Conservation (phyloP, 2,888 invertebrate genomes). For the Pollenia angustigena region DNA sequence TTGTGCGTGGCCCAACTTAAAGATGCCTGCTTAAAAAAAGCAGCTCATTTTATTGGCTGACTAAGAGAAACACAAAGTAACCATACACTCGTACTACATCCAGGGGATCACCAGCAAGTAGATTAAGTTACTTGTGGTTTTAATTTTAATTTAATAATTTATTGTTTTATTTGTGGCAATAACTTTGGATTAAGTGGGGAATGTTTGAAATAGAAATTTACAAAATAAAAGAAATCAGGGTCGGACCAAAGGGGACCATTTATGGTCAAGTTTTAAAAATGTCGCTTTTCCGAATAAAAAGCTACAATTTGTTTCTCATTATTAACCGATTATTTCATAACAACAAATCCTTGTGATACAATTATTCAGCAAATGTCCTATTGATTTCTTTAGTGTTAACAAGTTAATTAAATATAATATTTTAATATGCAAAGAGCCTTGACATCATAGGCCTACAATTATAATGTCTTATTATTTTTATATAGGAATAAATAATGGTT, state of each 20-base stretch:
- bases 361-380: too few species aligned
- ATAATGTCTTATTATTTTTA: too few species aligned
- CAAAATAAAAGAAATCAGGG: constrained; percentile 34
- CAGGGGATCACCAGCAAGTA: constrained; percentile 70
- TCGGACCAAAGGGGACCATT: background rate
- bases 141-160: constrained; percentile 74
- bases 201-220: constrained; percentile 29
- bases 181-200: constrained; percentile 53
- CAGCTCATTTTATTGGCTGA: constrained; percentile 57
- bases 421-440: too few species aligned
- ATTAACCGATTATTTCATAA: too few species aligned
- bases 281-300: too few species aligned
- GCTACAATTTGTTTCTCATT: too few species aligned
- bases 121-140: constrained; percentile 82
- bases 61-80: constrained; percentile 60
- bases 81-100: constrained; percentile 19
- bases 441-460: too few species aligned
- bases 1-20: constrained; percentile 43
- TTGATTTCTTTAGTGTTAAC: too few species aligned
- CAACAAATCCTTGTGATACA: too few species aligned
- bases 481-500: too few species aligned
- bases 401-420: too few species aligned
- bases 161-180: constrained; percentile 66
- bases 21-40: constrained; percentile 36
- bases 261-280: background rate